Conservation (phyloP, 2,797 vertebrate species). For the Acipenser oxyrinchus region DNA sequence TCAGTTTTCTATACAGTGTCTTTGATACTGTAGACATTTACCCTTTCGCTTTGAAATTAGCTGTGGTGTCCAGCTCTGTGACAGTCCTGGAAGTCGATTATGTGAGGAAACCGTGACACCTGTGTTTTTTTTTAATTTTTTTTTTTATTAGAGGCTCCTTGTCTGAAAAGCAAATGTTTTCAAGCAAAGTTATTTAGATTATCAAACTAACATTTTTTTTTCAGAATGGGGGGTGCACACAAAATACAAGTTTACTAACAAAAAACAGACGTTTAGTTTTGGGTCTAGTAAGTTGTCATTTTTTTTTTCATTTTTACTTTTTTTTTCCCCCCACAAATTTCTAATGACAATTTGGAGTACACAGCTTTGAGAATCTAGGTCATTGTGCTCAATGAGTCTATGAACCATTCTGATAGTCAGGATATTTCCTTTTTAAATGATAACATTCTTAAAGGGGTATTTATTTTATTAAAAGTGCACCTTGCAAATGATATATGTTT, state of each 20-base stretch:
- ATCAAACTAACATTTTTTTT: too few relatives aligned
- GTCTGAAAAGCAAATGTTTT: neutral
- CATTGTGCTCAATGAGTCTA: too few relatives aligned
- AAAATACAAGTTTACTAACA: slow-evolving; percentile 9
- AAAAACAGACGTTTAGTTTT: neutral
- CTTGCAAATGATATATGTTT: too few relatives aligned
- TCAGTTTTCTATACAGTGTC: slow-evolving; percentile 5
- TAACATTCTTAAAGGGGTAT: neutral
- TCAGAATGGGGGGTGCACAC: slow-evolving; percentile 13
- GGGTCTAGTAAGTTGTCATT: too few relatives aligned
- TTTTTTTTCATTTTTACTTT: too few relatives aligned
- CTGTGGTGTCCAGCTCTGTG: slow-evolving; percentile 27
- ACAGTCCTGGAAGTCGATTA: slow-evolving; percentile 30
- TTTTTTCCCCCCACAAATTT: too few relatives aligned
- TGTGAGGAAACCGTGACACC: neutral
- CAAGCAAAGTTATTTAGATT: neutral
- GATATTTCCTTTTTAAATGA: too few relatives aligned
- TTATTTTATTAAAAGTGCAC: neutral
- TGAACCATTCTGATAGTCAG: too few relatives aligned
- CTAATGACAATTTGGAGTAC: too few relatives aligned
- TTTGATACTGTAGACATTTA: slow-evolving; percentile 3
- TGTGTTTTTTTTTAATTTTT: too few relatives aligned
- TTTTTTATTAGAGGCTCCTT: neutral
- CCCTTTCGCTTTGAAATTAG: slow-evolving; percentile 27
- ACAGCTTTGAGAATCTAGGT: too few relatives aligned